Conservation (phyloP, 2,888 invertebrate genomes). For the Deilephila porcellus region DNA sequence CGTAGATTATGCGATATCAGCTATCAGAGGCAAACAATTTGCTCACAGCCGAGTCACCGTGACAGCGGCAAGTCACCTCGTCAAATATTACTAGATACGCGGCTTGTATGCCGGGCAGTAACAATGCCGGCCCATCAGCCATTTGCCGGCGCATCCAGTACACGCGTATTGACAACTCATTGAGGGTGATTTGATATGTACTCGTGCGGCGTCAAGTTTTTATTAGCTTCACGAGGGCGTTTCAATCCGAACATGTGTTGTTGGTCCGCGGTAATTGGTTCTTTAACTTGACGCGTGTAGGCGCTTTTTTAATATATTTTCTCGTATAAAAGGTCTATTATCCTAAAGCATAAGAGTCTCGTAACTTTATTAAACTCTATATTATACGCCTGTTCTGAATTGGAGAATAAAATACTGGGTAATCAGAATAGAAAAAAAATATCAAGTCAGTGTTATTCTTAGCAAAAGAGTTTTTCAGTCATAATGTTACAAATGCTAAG, state of each 20-base stretch:
- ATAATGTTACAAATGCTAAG: no score
- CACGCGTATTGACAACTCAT: slow-evolving; percentile 38
- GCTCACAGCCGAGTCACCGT: slow-evolving; percentile 44
- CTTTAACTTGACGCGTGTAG: background rate
- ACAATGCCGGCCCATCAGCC: slow-evolving; percentile 8
- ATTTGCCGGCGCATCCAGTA: background rate
- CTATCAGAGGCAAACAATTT: slow-evolving; percentile 48
- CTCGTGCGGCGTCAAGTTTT: slow-evolving; percentile 30
- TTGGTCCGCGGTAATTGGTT: slow-evolving; percentile 1
- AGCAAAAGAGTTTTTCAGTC: no score
- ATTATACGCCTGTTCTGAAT: background rate
- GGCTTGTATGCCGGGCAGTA: background rate
- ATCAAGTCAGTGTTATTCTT: background rate
- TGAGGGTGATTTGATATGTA: slow-evolving; percentile 37
- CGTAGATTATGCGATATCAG: slow-evolving; percentile 53
- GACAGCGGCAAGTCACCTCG: slow-evolving; percentile 36
- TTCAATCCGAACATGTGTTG: slow-evolving; percentile 19
- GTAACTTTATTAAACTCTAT: background rate
- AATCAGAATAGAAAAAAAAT: background rate
- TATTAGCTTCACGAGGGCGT: slow-evolving; percentile 22
- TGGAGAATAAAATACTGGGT: background rate
- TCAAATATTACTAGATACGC: slow-evolving; percentile 24
- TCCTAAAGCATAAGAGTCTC: background rate
- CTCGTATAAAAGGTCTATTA: background rate
- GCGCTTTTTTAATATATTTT: background rate